phyloP scores from a whole-genome alignment of 2,797 vertebrate genomes.

The Chelmon rostratus region DNA sequence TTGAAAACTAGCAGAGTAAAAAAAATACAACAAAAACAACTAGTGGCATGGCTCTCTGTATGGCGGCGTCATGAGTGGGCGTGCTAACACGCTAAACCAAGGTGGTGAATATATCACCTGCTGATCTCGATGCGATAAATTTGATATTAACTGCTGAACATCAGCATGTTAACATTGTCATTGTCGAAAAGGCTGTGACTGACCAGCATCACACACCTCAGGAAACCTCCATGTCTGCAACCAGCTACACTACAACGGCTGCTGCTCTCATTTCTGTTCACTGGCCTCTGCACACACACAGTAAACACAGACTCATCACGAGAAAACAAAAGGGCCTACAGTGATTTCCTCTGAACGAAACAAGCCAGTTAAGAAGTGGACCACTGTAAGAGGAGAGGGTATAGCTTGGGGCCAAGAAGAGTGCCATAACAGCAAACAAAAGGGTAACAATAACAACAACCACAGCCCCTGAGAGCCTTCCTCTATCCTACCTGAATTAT shows the following conservation, averaged over 20 bases:
- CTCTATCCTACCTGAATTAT: slow-evolving; percentile 62
- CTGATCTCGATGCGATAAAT: background rate
- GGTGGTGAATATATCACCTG: background rate
- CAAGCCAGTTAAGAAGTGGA: slow-evolving; percentile 41
- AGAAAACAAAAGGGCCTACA: slow-evolving; percentile 40
- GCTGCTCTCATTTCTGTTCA: background rate
- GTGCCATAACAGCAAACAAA: slow-evolving; percentile 57
- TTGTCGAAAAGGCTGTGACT: background rate
- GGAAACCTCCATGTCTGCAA: slow-evolving; percentile 18
- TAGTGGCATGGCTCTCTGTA: rapidly evolving
- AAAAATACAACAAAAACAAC: background rate
- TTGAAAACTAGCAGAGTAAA: background rate
- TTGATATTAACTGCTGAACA: background rate
- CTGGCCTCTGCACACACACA: background rate
- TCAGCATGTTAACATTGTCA: background rate
- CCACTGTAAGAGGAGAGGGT: slow-evolving; percentile 30
- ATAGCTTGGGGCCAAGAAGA: slow-evolving; percentile 46
- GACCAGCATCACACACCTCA: slow-evolving; percentile 4
- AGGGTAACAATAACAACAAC: slow-evolving; percentile 66
- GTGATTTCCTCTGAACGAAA: slow-evolving; percentile 62
- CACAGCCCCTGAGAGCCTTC: slow-evolving; percentile 45
- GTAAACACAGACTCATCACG: slow-evolving; percentile 26
- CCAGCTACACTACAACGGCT: background rate
- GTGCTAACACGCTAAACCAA: background rate
- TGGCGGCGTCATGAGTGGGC: too few species aligned